Percentiles rank a stretch among this genome's conserved stretches.
These are phyloP conservation scores for Habrosyne pyritoides DNA, from an alignment of 2,888 invertebrate species.

Conservation along the genomic window DNA sequence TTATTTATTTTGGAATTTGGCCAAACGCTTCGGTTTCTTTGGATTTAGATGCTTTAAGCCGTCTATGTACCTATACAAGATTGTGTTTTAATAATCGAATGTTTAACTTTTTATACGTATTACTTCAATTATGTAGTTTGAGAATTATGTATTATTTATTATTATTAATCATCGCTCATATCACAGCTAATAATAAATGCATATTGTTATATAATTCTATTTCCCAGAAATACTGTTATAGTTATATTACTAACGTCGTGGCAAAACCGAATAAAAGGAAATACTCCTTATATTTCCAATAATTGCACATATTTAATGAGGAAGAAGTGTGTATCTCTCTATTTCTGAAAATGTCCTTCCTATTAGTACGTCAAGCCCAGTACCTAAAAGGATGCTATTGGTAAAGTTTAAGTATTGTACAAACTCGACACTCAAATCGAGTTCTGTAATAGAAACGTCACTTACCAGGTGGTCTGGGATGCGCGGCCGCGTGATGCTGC, in stretches of 20 bases:
- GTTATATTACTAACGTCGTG: not conserved
- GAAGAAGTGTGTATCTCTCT: not conserved
- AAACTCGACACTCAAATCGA: too few species aligned
- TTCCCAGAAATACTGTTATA: not conserved
- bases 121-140: too few species aligned
- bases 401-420: too few species aligned
- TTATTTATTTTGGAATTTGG: slow-evolving; percentile 14
- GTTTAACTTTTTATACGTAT: not conserved
- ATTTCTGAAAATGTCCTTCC: not conserved
- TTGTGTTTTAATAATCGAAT: not conserved
- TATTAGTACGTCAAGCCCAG: too few species aligned
- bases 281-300: not conserved
- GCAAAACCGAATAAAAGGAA: not conserved
- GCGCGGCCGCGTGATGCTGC: slow-evolving; percentile 79
- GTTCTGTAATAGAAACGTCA: slow-evolving; percentile 15
- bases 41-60: not conserved
- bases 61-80: not conserved
- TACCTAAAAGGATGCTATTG: too few species aligned
- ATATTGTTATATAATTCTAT: not conserved
- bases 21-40: not conserved
- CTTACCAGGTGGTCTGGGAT: slow-evolving; percentile 74
- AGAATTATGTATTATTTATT: too few species aligned
- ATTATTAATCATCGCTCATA: not conserved
- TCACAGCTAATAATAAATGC: not conserved
- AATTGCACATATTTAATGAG: not conserved